Base-by-base conservation (phyloP, 2,797 vertebrate genomes). In the Sphaeramia orbicularis region DNA sequence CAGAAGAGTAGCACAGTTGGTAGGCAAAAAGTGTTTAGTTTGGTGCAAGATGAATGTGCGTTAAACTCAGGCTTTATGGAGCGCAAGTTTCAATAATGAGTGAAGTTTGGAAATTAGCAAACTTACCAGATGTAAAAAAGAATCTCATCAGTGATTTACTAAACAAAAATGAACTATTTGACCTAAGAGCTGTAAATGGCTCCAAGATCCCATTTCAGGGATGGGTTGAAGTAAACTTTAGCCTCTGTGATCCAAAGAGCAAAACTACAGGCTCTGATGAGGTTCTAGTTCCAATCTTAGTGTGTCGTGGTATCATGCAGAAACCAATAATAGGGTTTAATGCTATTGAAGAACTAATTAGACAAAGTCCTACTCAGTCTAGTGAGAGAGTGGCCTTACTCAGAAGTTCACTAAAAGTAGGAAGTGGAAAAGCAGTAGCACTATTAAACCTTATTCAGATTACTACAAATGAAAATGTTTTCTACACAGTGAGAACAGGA, bases 161-260 rank as follows among this genome's bases (percentile, higher is more conserved):
- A 12, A 14, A 40, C 11, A 41, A 13, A 2, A 40, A n/a, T 42
- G 12, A 42, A 14, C 40, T 13, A 1, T 42, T 42, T n/a, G 40
- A 42, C 13, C 11, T 42, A 40, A 42, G 40, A 42, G 40, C 40
- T 2, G 40, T 4, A 14, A 42, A 14, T 7, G 42, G 37, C 12
- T 63, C 37, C 63, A 43, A 74, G 55, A 78, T 73, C 4, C 43
- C 54, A 0, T 74, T 69, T 56, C 50, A 70, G 32, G 61, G 52
- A 3, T 58, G 18, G 35, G 57, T 66, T 2, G 0, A 11, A 2
- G 38, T 72, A 48, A 16, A 27, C 16, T 13, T 71, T 9, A 78
- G 49, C 35, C 30, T 61, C 16, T 64, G n/a, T 51, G 48, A 57
- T 37, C 49, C 62, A 64, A 77, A 70, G 48, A 4, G 19, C n/a